Conservation (phyloP, 1,140 invertebrate genomes). For the Drosophila chauvacae region DNA sequence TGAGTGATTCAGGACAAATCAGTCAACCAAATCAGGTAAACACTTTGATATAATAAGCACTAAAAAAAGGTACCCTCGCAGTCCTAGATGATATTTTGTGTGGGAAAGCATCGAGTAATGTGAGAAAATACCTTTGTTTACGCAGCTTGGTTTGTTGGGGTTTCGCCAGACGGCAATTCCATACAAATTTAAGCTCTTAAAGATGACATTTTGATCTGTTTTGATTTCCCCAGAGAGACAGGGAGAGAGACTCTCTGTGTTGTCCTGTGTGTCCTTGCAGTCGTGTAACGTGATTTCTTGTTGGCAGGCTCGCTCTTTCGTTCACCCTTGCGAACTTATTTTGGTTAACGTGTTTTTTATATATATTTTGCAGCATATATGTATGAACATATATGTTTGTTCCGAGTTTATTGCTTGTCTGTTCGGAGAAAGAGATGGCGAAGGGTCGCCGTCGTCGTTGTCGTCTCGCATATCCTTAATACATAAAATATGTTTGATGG, state of each 20-base stretch:
- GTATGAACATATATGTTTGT: slow-evolving; percentile 25
- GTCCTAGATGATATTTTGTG: slow-evolving; percentile 8
- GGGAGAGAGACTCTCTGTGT: slow-evolving; percentile 11
- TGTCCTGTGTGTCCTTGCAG: slow-evolving; percentile 51
- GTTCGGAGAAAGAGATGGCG: slow-evolving; percentile 35
- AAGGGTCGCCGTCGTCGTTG: slow-evolving; percentile 28
- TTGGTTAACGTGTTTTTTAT: slow-evolving; percentile 63
- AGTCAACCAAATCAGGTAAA: slow-evolving; percentile 61
- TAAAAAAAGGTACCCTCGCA: slow-evolving; percentile 19
- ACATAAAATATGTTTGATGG: slow-evolving; percentile 83
- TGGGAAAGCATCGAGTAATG: slow-evolving; percentile 9
- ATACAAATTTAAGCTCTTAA: slow-evolving; percentile 84
- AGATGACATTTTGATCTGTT: slow-evolving; percentile 84
- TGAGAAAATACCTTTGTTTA: slow-evolving; percentile 53
- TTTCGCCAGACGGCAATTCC: slow-evolving; percentile 72
- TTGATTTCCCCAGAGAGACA: slow-evolving; percentile 80
- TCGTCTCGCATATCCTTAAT: slow-evolving; percentile 73
- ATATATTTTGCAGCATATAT: slow-evolving; percentile 32
- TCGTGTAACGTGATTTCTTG: slow-evolving; percentile 74
- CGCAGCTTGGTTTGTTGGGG: slow-evolving; percentile 15
- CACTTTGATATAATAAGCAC: slow-evolving; percentile 62
- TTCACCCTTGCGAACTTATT: slow-evolving; percentile 37
- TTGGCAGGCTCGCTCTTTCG: neutral
- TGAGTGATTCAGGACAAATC: slow-evolving; percentile 46
- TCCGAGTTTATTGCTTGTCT: slow-evolving; percentile 56